Percentiles rank a stretch among this genome's conserved stretches.
phyloP scores from a whole-genome alignment of 2,113 vertebrate genomes.

The Tachuris rubrigastra region DNA sequence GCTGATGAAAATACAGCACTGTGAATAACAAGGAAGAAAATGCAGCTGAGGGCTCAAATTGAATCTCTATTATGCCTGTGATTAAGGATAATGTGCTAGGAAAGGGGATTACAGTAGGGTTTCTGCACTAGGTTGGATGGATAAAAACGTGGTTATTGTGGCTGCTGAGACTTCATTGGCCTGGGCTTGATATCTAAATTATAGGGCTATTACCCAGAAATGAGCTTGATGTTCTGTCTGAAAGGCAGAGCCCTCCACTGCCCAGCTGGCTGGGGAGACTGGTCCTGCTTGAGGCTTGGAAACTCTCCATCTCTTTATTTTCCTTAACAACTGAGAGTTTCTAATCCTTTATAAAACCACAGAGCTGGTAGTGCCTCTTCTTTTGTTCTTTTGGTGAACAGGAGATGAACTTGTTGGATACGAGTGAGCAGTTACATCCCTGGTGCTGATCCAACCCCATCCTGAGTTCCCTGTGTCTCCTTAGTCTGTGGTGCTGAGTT shows the following conservation, averaged over 20 bases:
- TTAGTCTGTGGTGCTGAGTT: too few species aligned
- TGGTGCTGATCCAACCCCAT: not conserved
- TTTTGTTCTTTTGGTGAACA: not conserved
- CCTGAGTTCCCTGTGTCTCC: too few species aligned
- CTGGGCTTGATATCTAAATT: conserved; percentile 28
- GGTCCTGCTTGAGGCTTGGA: not conserved
- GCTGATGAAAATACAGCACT: conserved; percentile 38
- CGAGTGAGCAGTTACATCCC: not conserved
- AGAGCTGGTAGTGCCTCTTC: not conserved
- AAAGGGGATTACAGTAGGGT: not conserved
- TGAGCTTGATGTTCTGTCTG: not conserved
- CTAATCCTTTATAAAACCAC: not conserved
- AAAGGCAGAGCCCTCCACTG: not conserved
- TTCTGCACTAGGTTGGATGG: not conserved
- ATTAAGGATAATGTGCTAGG: conserved; percentile 66
- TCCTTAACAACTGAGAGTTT: not conserved
- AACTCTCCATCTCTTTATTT: not conserved
- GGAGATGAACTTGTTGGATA: not conserved
- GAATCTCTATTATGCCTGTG: conserved; percentile 38
- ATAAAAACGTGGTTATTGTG: not conserved
- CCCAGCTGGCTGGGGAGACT: not conserved
- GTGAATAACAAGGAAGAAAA: conserved; percentile 52
- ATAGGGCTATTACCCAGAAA: conserved; percentile 12
- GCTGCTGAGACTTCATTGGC: conserved; percentile 11
- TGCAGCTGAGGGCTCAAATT: conserved; percentile 35